These are phyloP conservation scores for Scelioninae gen. 1 DNA, from an alignment of 2,888 invertebrate species.

Conservation along the genomic window DNA sequence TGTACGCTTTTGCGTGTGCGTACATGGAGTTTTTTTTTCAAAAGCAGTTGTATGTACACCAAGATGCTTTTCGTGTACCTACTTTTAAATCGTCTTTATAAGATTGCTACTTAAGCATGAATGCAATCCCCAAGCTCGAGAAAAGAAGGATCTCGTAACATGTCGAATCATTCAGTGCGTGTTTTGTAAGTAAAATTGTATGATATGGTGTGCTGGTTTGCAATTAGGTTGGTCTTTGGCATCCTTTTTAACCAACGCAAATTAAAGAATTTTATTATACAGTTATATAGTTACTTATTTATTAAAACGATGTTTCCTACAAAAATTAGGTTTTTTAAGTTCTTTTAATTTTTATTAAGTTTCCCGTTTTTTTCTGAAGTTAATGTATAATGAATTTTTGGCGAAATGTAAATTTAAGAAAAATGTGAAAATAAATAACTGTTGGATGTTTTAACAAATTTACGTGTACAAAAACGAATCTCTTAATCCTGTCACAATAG, in stretches of 20 bases:
- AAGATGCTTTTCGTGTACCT: conserved; percentile 17
- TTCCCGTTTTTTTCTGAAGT: too few species aligned
- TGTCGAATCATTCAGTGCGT: conserved; percentile 25
- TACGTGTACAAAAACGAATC: too few species aligned
- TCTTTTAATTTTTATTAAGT: too few species aligned
- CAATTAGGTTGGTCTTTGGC: conserved; percentile 28
- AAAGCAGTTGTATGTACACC: conserved; percentile 39
- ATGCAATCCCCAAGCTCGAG: conserved; percentile 1
- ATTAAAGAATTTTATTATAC: too few species aligned
- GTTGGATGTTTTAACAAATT: too few species aligned
- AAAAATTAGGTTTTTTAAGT: too few species aligned
- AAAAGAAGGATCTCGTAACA: conserved; percentile 23
- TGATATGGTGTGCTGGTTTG: conserved; percentile 18
- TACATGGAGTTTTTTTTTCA: conserved; percentile 11
- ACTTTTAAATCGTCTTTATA: conserved; percentile 36
- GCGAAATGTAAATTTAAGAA: too few species aligned
- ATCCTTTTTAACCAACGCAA: not conserved
- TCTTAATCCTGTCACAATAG: too few species aligned
- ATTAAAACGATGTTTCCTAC: not conserved
- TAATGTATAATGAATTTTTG: too few species aligned
- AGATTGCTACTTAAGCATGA: conserved; percentile 34
- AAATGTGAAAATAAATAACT: too few species aligned
- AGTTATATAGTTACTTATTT: not conserved
- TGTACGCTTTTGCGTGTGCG: conserved; percentile 25
- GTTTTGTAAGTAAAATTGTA: conserved; percentile 27